A percentile compares a stretch with the other conserved stretches of the same genome.
Conservation (phyloP, 2,113 vertebrate genomes). For the Sisor rabdophorus region DNA sequence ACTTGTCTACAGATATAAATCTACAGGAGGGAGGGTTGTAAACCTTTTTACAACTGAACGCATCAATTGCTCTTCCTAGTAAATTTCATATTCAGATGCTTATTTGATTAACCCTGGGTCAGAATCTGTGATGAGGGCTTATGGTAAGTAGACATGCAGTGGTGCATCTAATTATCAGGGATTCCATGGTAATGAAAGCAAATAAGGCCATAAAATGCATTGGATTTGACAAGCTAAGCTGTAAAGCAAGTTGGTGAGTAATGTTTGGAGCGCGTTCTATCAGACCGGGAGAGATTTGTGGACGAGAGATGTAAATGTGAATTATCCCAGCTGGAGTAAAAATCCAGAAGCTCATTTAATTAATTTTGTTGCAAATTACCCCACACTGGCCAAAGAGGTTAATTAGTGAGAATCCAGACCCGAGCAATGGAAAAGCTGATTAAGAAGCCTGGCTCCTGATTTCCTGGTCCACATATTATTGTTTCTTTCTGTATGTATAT, state of each 20-base stretch:
- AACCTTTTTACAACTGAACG: slow-evolving; percentile 53
- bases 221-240: slow-evolving; percentile 54
- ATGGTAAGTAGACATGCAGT: slow-evolving; percentile 56
- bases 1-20: background rate
- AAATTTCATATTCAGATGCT: slow-evolving; percentile 67
- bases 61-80: slow-evolving; percentile 55
- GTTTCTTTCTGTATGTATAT: background rate
- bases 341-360: slow-evolving; percentile 57
- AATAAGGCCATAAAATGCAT: slow-evolving; percentile 54
- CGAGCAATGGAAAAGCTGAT: background rate
- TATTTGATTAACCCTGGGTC: slow-evolving; percentile 65
- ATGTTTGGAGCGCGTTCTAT: slow-evolving; percentile 40
- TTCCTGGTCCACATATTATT: background rate
- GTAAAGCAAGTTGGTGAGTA: slow-evolving; percentile 41
- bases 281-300: slow-evolving; percentile 39
- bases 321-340: slow-evolving; percentile 40
- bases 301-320: slow-evolving; percentile 46
- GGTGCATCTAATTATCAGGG: slow-evolving; percentile 57
- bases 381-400: slow-evolving; percentile 48
- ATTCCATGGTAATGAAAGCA: slow-evolving; percentile 55
- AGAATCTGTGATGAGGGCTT: slow-evolving; percentile 57
- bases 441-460: background rate
- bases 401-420: slow-evolving; percentile 46
- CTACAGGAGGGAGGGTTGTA: slow-evolving; percentile 35
- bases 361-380: slow-evolving; percentile 57